These are phyloP conservation scores for Indicator indicator DNA, from an alignment of 2,113 vertebrate genomes.

Conservation along the genomic window DNA sequence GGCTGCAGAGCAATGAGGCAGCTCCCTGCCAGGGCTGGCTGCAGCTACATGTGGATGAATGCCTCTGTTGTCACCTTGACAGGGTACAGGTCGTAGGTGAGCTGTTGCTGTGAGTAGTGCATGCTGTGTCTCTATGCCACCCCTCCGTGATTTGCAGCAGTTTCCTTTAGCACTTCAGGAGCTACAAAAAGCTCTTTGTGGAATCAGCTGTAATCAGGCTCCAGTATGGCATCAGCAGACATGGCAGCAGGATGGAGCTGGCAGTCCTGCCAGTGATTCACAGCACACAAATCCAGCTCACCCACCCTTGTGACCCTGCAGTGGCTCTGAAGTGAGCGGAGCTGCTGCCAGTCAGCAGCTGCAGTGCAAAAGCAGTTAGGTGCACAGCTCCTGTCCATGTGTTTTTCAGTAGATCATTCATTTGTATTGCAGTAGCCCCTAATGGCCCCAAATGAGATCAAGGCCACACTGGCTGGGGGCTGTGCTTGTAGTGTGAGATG, in stretches of 20 bases:
- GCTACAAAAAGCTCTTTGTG: neutral
- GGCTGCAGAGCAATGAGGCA: neutral
- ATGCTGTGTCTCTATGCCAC: neutral
- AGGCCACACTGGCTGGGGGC: neutral
- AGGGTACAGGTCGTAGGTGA: neutral
- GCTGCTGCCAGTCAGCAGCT: neutral
- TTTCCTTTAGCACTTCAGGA: neutral
- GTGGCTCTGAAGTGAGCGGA: neutral
- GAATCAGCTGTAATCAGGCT: neutral
- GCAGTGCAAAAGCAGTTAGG: neutral
- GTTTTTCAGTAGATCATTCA: neutral
- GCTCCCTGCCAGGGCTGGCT: neutral
- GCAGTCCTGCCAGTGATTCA: neutral
- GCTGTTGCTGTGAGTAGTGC: neutral
- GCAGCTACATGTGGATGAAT: rapidly evolving
- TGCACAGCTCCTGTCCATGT: neutral
- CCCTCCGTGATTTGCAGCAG: neutral
- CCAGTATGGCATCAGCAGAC: neutral
- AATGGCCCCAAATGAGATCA: neutral
- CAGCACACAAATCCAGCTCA: neutral
- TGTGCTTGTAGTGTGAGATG: neutral
- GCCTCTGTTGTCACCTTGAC: neutral
- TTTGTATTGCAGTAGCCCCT: neutral
- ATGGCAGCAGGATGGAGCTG: neutral
- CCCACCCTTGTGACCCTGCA: rapidly evolving